Conservation (phyloP, 2,888 invertebrate genomes). For the Caenorhabditis drosophilae region DNA sequence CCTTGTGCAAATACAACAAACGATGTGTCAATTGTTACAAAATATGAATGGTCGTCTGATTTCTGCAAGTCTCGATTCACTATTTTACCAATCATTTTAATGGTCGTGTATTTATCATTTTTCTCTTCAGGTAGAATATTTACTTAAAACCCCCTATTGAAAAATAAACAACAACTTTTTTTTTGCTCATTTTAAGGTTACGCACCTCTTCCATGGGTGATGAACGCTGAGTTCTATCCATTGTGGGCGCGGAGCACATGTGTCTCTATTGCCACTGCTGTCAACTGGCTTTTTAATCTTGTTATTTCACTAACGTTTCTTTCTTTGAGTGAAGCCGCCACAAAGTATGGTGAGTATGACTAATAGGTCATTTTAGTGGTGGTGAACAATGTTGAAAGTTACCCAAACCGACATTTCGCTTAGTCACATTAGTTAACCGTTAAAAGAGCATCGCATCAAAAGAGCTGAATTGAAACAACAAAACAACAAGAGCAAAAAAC, state of each 20-base stretch:
- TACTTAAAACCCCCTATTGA: not conserved
- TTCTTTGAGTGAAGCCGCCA: slow-evolving; percentile 49
- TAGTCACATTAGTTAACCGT: not conserved
- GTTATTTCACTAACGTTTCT: slow-evolving; percentile 73
- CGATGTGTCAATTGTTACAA: not conserved
- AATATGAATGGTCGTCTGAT: slow-evolving; percentile 35
- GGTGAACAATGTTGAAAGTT: not conserved
- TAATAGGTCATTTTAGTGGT: not conserved
- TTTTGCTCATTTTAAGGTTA: slow-evolving; percentile 69
- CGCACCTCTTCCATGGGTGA: slow-evolving; percentile 74
- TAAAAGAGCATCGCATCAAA: no score
- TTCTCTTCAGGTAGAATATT: slow-evolving; percentile 36
- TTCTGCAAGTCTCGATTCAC: slow-evolving; percentile 66
- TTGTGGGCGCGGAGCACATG: slow-evolving; percentile 72
- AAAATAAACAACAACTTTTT: not conserved
- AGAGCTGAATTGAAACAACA: no score
- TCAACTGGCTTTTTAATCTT: slow-evolving; percentile 73
- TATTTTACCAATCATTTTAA: slow-evolving; percentile 64
- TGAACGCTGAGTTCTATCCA: slow-evolving; percentile 74
- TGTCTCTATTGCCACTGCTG: slow-evolving; percentile 40
- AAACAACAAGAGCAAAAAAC: no score
- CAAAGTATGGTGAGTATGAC: slow-evolving; percentile 49
- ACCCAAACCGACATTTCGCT: slow-evolving; percentile 1
- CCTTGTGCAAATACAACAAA: slow-evolving; percentile 16
- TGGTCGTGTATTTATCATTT: slow-evolving; percentile 51